Evolutionary conservation across 1,140 invertebrate genomes (phyloP).

Genomic region (Drosophila leontia): DNA sequence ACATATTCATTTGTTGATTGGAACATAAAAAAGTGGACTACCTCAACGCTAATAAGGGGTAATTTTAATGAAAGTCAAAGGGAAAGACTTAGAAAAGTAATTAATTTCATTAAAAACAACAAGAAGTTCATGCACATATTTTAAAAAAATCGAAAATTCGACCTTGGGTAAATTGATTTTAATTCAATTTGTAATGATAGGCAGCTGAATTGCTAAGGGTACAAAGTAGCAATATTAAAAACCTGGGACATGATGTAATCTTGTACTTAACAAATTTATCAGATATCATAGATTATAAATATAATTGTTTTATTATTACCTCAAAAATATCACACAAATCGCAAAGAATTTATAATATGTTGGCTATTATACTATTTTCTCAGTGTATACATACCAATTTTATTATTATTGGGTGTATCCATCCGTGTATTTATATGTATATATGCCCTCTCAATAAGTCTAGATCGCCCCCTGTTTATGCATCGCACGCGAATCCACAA

Average conservation of each 20-base stretch:
- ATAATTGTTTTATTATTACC: neutral
- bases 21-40: neutral
- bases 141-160: neutral
- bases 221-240: neutral
- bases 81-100: neutral
- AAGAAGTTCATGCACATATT: neutral
- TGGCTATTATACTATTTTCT: neutral
- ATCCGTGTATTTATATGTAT: neutral
- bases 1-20: neutral
- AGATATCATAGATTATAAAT: neutral
- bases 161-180: neutral
- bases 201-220: neutral
- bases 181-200: neutral
- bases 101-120: neutral
- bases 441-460: neutral
- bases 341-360: neutral
- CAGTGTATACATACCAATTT: neutral
- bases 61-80: neutral
- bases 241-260: neutral
- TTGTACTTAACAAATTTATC: neutral
- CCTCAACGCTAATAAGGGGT: neutral
- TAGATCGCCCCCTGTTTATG: slow-evolving; percentile 3
- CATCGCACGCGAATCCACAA: slow-evolving; percentile 1
- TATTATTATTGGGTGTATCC: slow-evolving; percentile 14
- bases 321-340: neutral